Evolutionary conservation across 2,113 vertebrate species (phyloP).

Genomic region (Acrocephalus kingi): DNA sequence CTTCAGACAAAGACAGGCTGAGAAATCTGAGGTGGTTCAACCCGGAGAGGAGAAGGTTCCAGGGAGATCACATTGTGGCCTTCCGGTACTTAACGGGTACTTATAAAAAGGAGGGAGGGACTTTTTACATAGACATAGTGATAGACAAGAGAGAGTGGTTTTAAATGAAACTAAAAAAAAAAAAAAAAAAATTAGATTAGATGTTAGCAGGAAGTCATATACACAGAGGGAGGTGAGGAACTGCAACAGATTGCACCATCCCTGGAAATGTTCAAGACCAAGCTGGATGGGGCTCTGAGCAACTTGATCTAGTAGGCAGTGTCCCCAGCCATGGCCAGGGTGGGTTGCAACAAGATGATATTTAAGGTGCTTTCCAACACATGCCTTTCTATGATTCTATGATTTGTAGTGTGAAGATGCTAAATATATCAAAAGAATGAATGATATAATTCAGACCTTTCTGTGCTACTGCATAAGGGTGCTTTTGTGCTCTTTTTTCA

Average conservation of each 20-base stretch:
- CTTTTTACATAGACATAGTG: neutral
- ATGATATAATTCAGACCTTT: neutral
- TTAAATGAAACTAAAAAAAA: neutral
- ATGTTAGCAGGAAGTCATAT: neutral
- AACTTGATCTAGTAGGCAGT: neutral
- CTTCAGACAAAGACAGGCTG: neutral
- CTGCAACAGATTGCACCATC: neutral
- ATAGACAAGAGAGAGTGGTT: neutral
- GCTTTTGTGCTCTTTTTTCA: neutral
- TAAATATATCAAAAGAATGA: neutral
- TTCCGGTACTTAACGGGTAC: neutral
- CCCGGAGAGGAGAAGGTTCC: neutral
- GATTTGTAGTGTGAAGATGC: neutral
- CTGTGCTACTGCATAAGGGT: neutral
- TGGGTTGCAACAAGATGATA: neutral
- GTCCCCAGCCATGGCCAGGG: too few species aligned
- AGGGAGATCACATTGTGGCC: neutral
- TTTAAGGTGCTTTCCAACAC: neutral
- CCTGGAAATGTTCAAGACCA: neutral
- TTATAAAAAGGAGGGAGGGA: neutral
- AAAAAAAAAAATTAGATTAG: neutral
- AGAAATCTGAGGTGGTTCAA: neutral
- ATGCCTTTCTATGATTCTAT: neutral
- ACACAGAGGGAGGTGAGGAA: neutral
- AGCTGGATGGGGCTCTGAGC: neutral